Evolutionary conservation across 92 coral and sea anemone species (phyloP).

Genomic region (Epizoanthus rinbou): DNA sequence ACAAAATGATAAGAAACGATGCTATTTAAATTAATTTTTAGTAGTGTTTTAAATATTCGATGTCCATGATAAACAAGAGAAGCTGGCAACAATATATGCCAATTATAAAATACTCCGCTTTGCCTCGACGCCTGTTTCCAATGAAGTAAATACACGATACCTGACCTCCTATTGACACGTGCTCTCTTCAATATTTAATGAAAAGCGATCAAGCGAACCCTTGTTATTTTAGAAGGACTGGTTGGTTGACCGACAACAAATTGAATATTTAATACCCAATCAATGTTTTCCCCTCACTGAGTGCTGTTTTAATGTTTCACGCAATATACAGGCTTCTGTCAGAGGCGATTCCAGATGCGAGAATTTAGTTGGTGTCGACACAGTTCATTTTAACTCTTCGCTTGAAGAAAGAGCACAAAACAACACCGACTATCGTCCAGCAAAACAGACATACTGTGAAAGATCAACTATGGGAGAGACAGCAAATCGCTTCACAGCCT

Average conservation of each 20-base stretch:
- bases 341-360: slow-evolving; percentile 22
- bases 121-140: background rate
- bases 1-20: no score
- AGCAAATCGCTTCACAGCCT: slow-evolving; percentile 63
- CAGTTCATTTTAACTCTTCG: slow-evolving; percentile 2
- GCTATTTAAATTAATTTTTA: no score
- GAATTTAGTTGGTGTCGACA: slow-evolving; percentile 6
- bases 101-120: no score
- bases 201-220: slow-evolving; percentile 9
- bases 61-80: no score
- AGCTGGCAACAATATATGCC: no score
- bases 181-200: slow-evolving; percentile 30
- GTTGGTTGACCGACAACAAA: slow-evolving; percentile 29
- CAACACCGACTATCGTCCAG: background rate
- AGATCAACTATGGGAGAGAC: slow-evolving; percentile 55
- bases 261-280: slow-evolving; percentile 2
- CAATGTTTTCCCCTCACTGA: background rate
- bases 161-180: background rate
- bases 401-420: slow-evolving; percentile 13
- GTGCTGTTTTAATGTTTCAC: slow-evolving; percentile 25
- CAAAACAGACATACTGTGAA: slow-evolving; percentile 29
- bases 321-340: slow-evolving; percentile 5
- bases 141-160: no score
- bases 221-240: slow-evolving; percentile 27
- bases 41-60: background rate